These are phyloP conservation scores for Nymphicus hollandicus DNA, from an alignment of 2,113 vertebrate genomes.

Conservation along the genomic window DNA sequence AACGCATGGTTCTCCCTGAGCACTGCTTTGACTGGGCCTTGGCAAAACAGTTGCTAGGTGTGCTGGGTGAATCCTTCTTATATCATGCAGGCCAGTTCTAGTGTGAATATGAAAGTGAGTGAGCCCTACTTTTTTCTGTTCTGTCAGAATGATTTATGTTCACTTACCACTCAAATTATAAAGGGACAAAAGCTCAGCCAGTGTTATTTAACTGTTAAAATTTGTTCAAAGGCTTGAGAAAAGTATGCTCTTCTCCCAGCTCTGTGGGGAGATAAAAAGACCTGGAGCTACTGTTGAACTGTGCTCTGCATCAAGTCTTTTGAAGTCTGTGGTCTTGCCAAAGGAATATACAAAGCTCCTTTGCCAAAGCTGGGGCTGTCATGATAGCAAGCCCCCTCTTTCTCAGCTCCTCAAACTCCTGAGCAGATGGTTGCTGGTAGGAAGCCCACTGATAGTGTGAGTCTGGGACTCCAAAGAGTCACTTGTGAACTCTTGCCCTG, in stretches of 20 bases:
- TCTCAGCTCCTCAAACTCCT: neutral
- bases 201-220: neutral
- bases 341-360: neutral
- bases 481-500: neutral
- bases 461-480: neutral
- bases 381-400: fast-evolving
- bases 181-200: neutral
- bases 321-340: neutral
- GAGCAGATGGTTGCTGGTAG: neutral
- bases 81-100: neutral
- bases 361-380: neutral
- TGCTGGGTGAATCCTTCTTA: neutral
- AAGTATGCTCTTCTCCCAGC: neutral
- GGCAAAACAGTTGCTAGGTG: neutral
- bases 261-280: neutral
- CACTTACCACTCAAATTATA: neutral
- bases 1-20: neutral
- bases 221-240: neutral
- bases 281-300: neutral
- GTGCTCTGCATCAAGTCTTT: neutral
- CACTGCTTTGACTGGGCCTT: neutral
- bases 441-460: neutral
- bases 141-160: neutral
- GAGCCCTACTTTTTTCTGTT: neutral
- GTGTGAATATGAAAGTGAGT: neutral